phyloP scores from a whole-genome alignment of 23 tunicate genomes.

The Trididemnum nubilum region DNA sequence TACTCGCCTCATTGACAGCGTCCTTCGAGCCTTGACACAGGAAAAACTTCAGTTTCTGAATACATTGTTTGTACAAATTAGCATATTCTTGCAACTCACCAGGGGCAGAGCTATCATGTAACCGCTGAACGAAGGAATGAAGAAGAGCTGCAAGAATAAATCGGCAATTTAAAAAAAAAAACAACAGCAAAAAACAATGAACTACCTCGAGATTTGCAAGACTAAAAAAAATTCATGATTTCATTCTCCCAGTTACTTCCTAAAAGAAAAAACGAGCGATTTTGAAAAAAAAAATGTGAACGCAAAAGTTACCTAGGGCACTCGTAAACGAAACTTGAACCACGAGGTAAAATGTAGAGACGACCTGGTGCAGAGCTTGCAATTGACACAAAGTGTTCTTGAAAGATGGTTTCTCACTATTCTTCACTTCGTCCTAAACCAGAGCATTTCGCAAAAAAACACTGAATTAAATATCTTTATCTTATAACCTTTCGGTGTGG shows the following conservation, averaged over 20 bases:
- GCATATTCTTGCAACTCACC: background rate
- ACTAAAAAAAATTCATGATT: background rate
- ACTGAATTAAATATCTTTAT: too few relatives aligned
- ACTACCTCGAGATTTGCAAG: background rate
- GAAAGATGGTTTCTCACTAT: background rate
- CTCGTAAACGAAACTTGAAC: conserved; percentile 29
- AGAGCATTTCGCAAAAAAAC: background rate
- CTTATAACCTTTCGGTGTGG: too few relatives aligned
- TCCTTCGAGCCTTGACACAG: background rate
- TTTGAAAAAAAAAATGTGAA: too few relatives aligned
- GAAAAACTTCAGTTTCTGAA: background rate
- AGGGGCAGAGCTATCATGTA: background rate
- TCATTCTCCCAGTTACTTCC: background rate
- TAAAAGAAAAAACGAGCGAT: background rate
- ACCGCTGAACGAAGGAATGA: background rate
- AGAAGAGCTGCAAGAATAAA: background rate
- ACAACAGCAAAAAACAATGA: background rate
- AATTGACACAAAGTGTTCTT: background rate
- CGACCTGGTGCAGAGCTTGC: conserved; percentile 5
- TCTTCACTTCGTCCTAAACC: background rate
- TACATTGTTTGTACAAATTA: background rate
- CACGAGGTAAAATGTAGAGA: conserved; percentile 7
- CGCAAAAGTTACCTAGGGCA: conserved; percentile 26
- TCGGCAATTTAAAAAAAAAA: too few relatives aligned
- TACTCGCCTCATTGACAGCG: background rate